These are phyloP conservation scores for Zalophus californianus DNA, from an alignment of 2,797 vertebrate genomes.

Conservation along the genomic window DNA sequence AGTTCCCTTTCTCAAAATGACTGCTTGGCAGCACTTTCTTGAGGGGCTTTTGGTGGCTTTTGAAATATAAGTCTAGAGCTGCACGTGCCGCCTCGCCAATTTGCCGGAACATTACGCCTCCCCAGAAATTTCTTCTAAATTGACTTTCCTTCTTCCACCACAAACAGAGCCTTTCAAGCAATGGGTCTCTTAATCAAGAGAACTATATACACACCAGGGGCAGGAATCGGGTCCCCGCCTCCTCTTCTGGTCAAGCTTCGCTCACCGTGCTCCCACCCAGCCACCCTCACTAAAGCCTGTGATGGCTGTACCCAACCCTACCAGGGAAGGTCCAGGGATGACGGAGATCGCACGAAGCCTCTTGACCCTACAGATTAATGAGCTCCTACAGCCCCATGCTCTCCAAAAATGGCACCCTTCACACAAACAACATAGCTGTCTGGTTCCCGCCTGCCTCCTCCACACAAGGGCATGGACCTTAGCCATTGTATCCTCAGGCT, in stretches of 20 bases:
- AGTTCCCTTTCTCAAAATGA: slow-evolving; percentile 44
- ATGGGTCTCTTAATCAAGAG: slow-evolving; percentile 74
- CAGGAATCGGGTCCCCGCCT: accelerated
- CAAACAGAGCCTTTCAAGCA: slow-evolving; percentile 63
- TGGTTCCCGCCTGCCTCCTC: not conserved
- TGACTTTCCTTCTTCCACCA: slow-evolving; percentile 57
- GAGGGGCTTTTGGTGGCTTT: slow-evolving; percentile 43
- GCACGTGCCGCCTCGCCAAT: not conserved
- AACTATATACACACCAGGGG: accelerated
- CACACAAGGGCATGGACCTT: not conserved
- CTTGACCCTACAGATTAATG: not conserved
- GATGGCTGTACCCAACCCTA: accelerated
- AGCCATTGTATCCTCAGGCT: not conserved
- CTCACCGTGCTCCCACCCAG: too few species aligned
- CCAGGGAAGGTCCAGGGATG: not conserved
- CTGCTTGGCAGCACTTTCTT: slow-evolving; percentile 40
- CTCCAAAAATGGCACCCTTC: not conserved
- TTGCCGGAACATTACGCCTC: not conserved
- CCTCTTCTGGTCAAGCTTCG: not conserved
- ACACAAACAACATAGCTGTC: not conserved
- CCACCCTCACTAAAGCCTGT: accelerated
- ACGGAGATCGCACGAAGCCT: not conserved
- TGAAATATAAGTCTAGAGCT: slow-evolving; percentile 53
- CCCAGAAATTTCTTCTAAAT: slow-evolving; percentile 63
- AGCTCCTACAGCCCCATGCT: not conserved